Evolutionary conservation across 2,888 invertebrate genomes (phyloP).

Genomic region (Xylota segnis): DNA sequence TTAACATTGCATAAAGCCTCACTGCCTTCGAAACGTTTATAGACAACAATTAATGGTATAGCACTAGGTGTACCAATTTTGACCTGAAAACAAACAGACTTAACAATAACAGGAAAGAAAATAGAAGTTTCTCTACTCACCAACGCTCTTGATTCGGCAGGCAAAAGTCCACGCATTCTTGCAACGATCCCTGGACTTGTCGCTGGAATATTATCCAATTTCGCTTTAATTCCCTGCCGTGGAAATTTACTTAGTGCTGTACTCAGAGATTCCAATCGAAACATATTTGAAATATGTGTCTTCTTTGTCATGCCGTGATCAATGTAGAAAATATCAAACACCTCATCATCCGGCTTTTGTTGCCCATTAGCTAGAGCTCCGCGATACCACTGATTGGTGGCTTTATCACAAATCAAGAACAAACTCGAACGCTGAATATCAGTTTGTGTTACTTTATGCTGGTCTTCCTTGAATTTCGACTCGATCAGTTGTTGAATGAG

Average conservation of each 20-base stretch:
- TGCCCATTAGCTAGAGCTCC: constrained; percentile 82
- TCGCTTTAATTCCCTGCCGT: constrained; percentile 86
- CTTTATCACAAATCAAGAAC: constrained; percentile 85
- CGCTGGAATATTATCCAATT: constrained; percentile 86
- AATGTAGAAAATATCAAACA: constrained; percentile 85
- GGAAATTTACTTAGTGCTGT: constrained; percentile 86
- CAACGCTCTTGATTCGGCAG: constrained; percentile 85
- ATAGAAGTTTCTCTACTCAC: constrained; percentile 77
- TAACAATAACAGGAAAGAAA: background rate
- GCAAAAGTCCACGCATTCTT: constrained; percentile 87
- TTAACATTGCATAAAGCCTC: constrained; percentile 89
- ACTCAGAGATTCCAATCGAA: constrained; percentile 85
- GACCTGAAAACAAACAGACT: constrained; percentile 77
- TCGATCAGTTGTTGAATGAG: constrained; percentile 80
- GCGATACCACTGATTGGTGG: constrained; percentile 84
- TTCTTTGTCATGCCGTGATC: constrained; percentile 86
- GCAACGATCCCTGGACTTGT: constrained; percentile 85
- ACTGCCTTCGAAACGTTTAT: constrained; percentile 88
- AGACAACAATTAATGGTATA: constrained; percentile 87
- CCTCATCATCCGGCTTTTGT: constrained; percentile 79
- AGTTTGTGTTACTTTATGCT: constrained; percentile 80
- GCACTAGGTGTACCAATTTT: constrained; percentile 84
- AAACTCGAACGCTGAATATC: constrained; percentile 83
- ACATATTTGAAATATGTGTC: constrained; percentile 84
- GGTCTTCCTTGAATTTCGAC: constrained; percentile 81